Conservation (phyloP, 1,140 invertebrate genomes). For the Zophobas atratus region DNA sequence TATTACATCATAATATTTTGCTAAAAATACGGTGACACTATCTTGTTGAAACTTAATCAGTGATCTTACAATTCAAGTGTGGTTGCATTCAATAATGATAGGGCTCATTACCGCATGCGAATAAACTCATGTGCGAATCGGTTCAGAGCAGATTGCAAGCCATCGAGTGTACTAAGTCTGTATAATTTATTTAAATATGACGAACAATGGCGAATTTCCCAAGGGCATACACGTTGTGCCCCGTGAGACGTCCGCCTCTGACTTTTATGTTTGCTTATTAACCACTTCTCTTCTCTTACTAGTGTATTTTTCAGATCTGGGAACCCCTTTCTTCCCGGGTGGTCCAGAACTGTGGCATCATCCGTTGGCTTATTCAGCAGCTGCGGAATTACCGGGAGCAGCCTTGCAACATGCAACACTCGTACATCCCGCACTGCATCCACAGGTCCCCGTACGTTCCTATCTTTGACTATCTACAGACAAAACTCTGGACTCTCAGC, state of each 20-base stretch:
- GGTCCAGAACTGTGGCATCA: constrained; percentile 95
- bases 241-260: neutral
- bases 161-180: constrained; percentile 7
- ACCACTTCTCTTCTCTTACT: constrained; percentile 32
- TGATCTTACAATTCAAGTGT: no score
- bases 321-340: constrained; percentile 94
- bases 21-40: no score
- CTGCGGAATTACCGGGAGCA: constrained; percentile 86
- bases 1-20: no score
- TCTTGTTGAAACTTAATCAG: no score
- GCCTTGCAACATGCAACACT: constrained; percentile 89
- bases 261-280: constrained; percentile 32
- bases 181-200: neutral
- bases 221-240: neutral
- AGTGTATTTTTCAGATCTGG: constrained; percentile 82
- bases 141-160: neutral
- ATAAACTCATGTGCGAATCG: neutral
- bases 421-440: constrained; percentile 95
- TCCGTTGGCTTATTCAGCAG: constrained; percentile 87
- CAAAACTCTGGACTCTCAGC: constrained; percentile 78
- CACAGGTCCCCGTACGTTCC: constrained; percentile 96
- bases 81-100: no score
- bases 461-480: constrained; percentile 97
- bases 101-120: neutral
- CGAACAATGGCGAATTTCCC: neutral